These are phyloP conservation scores for Medauroidea extradentata DNA, from an alignment of 1,140 invertebrate species.

Conservation along the genomic window DNA sequence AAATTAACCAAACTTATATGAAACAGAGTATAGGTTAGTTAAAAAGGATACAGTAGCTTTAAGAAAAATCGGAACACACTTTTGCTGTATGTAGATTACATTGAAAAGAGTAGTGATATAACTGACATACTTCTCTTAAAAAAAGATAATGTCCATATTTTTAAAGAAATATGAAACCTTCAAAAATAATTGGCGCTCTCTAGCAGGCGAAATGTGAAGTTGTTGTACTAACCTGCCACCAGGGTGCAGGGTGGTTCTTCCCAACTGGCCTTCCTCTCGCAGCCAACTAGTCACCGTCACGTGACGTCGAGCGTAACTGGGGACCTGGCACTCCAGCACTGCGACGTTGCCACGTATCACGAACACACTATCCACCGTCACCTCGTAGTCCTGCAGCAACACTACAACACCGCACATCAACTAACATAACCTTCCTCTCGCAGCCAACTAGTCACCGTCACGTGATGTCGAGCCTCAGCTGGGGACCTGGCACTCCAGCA, in stretches of 20 bases:
- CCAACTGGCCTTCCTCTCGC: slow-evolving; percentile 28
- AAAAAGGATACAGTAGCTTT: too few species aligned
- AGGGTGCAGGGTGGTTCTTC: slow-evolving; percentile 20
- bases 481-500: slow-evolving; percentile 51
- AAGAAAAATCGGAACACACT: too few species aligned
- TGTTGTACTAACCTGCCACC: slow-evolving; percentile 23
- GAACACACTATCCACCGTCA: slow-evolving; percentile 44
- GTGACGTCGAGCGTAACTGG: slow-evolving; percentile 44
- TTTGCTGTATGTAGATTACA: too few species aligned
- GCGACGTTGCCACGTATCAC: slow-evolving; percentile 48
- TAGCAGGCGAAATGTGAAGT: too few species aligned
- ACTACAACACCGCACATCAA: slow-evolving; percentile 8
- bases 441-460: slow-evolving; percentile 46
- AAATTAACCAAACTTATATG: too few species aligned
- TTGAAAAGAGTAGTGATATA: too few species aligned
- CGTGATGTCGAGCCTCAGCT: slow-evolving; percentile 43
- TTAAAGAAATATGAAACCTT: too few species aligned
- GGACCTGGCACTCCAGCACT: slow-evolving; percentile 49
- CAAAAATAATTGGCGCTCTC: too few species aligned
- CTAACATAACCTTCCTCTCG: slow-evolving; percentile 24
- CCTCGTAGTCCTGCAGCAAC: slow-evolving; percentile 35
- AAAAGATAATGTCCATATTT: too few species aligned
- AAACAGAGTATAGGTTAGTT: too few species aligned
- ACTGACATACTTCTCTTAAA: too few species aligned
- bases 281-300: slow-evolving; percentile 47